Conservation (phyloP, 2,797 vertebrate genomes). For the Remorina albescens region DNA sequence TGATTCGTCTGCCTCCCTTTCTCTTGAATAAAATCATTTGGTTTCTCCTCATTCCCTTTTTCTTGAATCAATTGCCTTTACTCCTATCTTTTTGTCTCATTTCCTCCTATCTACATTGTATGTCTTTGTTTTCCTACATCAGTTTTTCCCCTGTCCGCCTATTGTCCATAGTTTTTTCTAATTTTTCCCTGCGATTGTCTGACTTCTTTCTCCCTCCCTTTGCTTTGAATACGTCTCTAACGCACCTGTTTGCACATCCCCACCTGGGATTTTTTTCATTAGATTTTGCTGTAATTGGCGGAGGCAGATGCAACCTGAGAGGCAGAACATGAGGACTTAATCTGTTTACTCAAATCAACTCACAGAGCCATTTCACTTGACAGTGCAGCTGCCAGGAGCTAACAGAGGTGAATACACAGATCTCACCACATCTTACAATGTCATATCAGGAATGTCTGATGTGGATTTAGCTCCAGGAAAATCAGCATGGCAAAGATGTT, state of each 20-base stretch:
- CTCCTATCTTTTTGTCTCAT: background rate
- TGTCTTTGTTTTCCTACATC: background rate
- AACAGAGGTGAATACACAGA: conserved; percentile 7
- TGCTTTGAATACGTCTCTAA: conserved; percentile 2
- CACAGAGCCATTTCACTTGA: conserved; percentile 32
- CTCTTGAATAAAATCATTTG: no score
- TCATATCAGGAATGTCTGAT: background rate
- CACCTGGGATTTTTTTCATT: conserved; percentile 44
- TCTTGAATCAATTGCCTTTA: background rate
- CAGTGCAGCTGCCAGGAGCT: conserved; percentile 11
- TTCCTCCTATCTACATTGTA: background rate
- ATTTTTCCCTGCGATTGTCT: background rate
- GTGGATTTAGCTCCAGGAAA: background rate
- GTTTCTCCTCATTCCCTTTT: no score
- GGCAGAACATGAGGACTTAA: conserved; percentile 55
- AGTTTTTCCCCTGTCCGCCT: background rate
- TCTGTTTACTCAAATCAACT: conserved; percentile 59
- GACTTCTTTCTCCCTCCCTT: background rate
- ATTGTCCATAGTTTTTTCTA: background rate
- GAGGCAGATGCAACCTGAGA: conserved; percentile 58
- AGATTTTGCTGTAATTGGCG: conserved; percentile 42
- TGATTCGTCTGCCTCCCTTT: conserved; percentile 10
- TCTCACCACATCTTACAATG: background rate
- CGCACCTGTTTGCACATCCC: conserved; percentile 47
- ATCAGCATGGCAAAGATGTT: background rate